Conservation (phyloP, 2,797 vertebrate species). For the Crypturellus tataupa region DNA sequence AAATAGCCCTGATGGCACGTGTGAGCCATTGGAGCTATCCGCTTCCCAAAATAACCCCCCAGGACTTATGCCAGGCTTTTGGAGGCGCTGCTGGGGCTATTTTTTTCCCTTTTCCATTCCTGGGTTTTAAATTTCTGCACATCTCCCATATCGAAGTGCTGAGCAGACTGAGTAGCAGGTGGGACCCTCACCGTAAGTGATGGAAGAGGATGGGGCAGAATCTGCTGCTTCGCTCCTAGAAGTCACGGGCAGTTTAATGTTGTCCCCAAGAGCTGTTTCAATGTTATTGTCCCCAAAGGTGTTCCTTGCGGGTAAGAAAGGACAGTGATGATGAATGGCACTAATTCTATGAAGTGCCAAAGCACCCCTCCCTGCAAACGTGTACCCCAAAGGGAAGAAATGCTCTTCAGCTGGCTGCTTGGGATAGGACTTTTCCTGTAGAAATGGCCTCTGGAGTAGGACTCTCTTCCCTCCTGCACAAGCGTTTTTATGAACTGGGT, state of each 20-base stretch:
- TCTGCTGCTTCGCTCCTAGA: background rate
- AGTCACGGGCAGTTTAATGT: fast-evolving
- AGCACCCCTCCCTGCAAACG: background rate
- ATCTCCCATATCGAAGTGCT: background rate
- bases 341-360: background rate
- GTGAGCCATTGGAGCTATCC: conserved; percentile 13
- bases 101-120: background rate
- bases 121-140: background rate
- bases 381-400: background rate
- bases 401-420: background rate
- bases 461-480: fast-evolving
- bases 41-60: conserved; percentile 13
- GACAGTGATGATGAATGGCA: fast-evolving
- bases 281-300: background rate
- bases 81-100: background rate
- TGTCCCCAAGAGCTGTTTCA: background rate
- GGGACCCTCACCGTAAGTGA: fast-evolving
- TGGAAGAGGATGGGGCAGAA: background rate
- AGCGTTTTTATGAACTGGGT: fast-evolving
- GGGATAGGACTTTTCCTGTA: background rate
- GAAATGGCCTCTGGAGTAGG: background rate
- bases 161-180: background rate
- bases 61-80: background rate
- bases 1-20: background rate
- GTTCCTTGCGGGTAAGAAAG: background rate